These are phyloP conservation scores for Procavia capensis DNA, from an alignment of 2,113 vertebrate genomes.

Conservation along the genomic window DNA sequence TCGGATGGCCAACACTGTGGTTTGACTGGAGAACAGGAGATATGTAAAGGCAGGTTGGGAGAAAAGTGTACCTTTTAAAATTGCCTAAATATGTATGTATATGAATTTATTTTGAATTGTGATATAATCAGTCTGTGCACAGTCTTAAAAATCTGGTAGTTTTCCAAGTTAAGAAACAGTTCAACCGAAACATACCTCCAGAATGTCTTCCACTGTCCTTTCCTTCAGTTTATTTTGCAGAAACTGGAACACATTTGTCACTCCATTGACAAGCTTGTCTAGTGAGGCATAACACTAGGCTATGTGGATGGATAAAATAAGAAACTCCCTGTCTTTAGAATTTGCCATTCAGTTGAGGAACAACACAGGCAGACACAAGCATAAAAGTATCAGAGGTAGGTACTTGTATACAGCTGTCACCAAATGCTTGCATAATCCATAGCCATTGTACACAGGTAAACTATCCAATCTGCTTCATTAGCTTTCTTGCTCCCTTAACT, in stretches of 20 bases:
- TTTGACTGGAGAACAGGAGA: not conserved
- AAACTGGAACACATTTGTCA: constrained; percentile 38
- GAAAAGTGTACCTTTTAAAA: not conserved
- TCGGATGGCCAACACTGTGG: not conserved
- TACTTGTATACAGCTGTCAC: not conserved
- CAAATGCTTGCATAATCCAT: not conserved
- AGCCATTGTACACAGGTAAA: not conserved
- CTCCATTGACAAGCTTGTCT: constrained; percentile 34
- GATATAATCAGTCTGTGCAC: not conserved
- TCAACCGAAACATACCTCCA: constrained; percentile 4
- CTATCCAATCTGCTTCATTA: not conserved
- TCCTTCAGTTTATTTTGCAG: constrained; percentile 44
- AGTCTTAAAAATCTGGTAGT: not conserved
- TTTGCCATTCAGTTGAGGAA: constrained; percentile 21
- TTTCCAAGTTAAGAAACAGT: constrained; percentile 28
- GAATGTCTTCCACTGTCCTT: constrained; percentile 39
- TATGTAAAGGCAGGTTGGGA: not conserved
- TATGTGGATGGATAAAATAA: constrained; percentile 36
- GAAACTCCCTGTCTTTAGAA: constrained; percentile 36
- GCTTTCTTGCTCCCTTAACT: not conserved
- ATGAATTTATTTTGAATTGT: not conserved
- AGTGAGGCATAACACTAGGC: constrained; percentile 11
- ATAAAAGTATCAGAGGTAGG: not conserved
- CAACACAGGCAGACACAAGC: constrained; percentile 21
- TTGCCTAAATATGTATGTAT: not conserved